A percentile compares a stretch with the other conserved stretches of the same genome.
Conservation (phyloP, 2,113 vertebrate species). For the Amphiprion ocellaris region DNA sequence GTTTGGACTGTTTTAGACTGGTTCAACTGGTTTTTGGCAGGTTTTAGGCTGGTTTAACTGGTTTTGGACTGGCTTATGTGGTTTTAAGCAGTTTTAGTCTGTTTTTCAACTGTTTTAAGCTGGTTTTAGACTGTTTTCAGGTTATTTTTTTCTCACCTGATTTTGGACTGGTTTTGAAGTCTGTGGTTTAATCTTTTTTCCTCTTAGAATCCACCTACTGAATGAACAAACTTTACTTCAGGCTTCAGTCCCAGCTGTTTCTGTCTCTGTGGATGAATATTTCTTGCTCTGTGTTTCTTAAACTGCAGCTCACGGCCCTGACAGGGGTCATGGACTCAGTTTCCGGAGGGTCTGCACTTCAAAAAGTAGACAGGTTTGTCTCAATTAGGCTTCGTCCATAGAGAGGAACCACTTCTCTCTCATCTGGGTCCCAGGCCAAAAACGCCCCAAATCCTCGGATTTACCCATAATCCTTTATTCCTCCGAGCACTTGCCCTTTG, state of each 20-base stretch:
- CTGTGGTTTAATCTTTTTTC: not conserved
- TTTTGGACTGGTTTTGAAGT: too few relatives aligned
- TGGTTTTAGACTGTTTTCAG: too few relatives aligned
- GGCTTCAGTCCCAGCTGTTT: constrained; percentile 1
- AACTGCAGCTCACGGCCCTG: constrained; percentile 23
- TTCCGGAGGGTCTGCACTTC: constrained; percentile 15
- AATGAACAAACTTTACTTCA: not conserved
- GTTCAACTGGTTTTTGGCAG: too few relatives aligned
- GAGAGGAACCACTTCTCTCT: constrained; percentile 42
- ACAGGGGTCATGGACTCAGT: not conserved
- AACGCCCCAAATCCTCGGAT: constrained; percentile 46
- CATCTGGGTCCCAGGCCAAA: constrained; percentile 35
- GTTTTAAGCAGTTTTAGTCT: too few relatives aligned
- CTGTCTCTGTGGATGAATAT: not conserved
- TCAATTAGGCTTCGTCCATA: constrained; percentile 55
- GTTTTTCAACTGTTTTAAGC: too few relatives aligned
- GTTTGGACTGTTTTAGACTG: too few relatives aligned
- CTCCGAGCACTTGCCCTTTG: constrained; percentile 28
- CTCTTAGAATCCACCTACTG: not conserved
- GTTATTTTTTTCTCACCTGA: too few relatives aligned
- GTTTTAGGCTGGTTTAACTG: too few relatives aligned
- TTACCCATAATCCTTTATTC: constrained; percentile 71
- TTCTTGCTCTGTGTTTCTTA: constrained; percentile 18
- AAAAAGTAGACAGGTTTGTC: constrained; percentile 46
- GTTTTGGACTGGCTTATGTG: too few relatives aligned